Evolutionary conservation across 2,797 vertebrate species (phyloP).

Genomic region (Pogoniulus pusillus): DNA sequence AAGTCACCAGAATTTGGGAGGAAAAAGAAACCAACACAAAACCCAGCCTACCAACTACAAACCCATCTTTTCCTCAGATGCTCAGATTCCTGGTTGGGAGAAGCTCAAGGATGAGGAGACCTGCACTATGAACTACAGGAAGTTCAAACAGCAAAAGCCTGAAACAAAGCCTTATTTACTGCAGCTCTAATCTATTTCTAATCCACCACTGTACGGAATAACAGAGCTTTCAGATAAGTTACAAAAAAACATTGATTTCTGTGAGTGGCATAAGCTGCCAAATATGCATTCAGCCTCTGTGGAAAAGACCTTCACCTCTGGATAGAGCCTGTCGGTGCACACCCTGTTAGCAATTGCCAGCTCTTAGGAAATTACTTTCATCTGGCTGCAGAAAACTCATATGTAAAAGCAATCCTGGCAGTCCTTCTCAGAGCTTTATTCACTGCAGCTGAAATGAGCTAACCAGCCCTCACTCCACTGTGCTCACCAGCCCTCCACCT

Average conservation of each 20-base stretch:
- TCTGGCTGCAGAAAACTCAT: slow-evolving; percentile 11
- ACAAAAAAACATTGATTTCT: background rate
- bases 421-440: background rate
- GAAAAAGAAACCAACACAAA: too few species aligned
- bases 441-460: slow-evolving; percentile 11
- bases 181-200: slow-evolving; percentile 26
- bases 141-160: slow-evolving; percentile 34
- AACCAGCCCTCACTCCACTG: background rate
- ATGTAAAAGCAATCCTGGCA: slow-evolving; percentile 18
- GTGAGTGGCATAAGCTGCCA: slow-evolving; percentile 18
- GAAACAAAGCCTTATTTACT: slow-evolving; percentile 19
- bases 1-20: background rate
- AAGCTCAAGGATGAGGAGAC: background rate
- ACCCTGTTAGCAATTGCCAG: slow-evolving; percentile 52
- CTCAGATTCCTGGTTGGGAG: background rate
- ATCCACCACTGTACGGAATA: slow-evolving; percentile 11
- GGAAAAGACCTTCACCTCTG: slow-evolving; percentile 60
- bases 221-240: slow-evolving; percentile 10
- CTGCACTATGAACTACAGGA: background rate
- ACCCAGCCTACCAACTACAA: background rate
- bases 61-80: background rate
- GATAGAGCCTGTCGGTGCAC: background rate
- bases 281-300: slow-evolving; percentile 13
- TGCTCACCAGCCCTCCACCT: background rate
- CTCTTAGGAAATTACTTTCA: slow-evolving; percentile 55